Percentiles rank a stretch among this genome's conserved stretches.
Conservation (phyloP, 1,140 invertebrate species). For the Trinorchestia longiramus region DNA sequence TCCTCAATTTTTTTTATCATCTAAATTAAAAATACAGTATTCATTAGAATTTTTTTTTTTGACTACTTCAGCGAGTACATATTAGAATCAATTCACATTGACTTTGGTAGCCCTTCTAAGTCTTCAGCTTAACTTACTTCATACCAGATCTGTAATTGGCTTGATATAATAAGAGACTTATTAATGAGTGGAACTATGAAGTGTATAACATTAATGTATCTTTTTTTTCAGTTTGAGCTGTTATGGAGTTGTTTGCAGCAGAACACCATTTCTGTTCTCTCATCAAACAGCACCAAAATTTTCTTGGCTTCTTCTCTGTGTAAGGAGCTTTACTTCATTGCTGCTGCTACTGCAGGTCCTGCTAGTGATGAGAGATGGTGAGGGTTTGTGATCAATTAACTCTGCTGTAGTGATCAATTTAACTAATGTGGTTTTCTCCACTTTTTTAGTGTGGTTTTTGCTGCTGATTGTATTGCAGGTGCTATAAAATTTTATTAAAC, state of each 20-base stretch:
- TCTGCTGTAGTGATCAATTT: background rate
- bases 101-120: no score
- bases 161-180: no score
- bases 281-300: constrained; percentile 70
- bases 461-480: background rate
- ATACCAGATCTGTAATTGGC: no score
- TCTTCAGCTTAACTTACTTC: no score
- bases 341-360: constrained; percentile 48
- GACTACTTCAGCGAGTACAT: no score
- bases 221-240: constrained; percentile 70
- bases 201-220: background rate
- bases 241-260: constrained; percentile 70
- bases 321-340: constrained; percentile 69
- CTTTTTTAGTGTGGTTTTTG: background rate
- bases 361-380: background rate
- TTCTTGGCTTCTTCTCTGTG: constrained; percentile 72
- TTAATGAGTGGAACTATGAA: background rate
- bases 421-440: background rate
- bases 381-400: background rate
- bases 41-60: no score
- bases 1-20: no score
- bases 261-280: constrained; percentile 72
- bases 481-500: background rate
- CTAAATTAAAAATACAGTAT: no score
- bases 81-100: no score